phyloP scores from a whole-genome alignment of 2,113 vertebrate genomes.

The Oreotrochilus melanogaster region DNA sequence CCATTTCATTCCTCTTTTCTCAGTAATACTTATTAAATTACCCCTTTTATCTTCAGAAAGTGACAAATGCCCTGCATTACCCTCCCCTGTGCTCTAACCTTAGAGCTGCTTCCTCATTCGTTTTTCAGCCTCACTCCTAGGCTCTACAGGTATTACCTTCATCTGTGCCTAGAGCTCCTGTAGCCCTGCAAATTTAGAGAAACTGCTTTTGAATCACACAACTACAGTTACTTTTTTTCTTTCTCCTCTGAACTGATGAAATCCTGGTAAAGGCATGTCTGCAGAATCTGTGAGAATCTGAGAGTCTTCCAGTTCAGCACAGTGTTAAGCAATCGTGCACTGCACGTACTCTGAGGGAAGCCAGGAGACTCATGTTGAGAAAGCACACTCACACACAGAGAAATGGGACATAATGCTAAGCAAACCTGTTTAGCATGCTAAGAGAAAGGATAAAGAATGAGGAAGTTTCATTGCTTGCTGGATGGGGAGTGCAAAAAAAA shows the following conservation, averaged over 20 bases:
- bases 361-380: not conserved
- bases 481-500: not conserved
- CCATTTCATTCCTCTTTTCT: not conserved
- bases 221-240: not conserved
- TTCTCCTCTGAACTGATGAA: not conserved
- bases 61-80: not conserved
- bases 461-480: not conserved
- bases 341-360: not conserved
- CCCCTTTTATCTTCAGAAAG: not conserved
- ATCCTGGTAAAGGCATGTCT: not conserved
- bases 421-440: not conserved
- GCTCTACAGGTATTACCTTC: not conserved
- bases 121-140: not conserved
- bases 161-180: not conserved
- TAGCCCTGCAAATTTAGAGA: not conserved
- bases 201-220: not conserved
- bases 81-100: not conserved
- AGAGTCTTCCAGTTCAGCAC: not conserved
- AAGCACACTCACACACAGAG: not conserved
- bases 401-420: not conserved
- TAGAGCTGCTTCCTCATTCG: not conserved
- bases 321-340: constrained; percentile 14
- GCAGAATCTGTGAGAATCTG: not conserved
- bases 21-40: not conserved
- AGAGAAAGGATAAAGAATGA: constrained; percentile 2